phyloP scores from a whole-genome alignment of 1,140 invertebrate species.

The Trichonephila clavipes region DNA sequence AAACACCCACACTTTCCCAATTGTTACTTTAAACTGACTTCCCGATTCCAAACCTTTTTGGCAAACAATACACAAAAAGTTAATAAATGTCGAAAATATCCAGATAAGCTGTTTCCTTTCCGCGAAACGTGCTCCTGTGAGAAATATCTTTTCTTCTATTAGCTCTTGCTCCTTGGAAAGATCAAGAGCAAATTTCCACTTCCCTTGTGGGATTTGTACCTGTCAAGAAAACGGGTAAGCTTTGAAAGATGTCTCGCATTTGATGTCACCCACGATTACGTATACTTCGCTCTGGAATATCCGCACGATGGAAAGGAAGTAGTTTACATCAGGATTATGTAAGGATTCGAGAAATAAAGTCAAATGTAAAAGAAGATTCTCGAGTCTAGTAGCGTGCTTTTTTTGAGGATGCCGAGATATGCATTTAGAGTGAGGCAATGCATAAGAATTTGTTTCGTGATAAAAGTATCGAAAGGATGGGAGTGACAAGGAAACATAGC shows the following conservation, averaged over 20 bases:
- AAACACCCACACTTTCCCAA: too few species aligned
- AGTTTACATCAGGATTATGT: slow-evolving; percentile 13
- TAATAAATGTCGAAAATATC: not conserved
- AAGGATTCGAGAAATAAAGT: not conserved
- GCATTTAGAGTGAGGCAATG: too few species aligned
- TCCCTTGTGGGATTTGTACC: slow-evolving; percentile 5
- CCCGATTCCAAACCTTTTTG: too few species aligned
- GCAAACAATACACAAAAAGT: not conserved
- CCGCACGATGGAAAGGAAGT: not conserved
- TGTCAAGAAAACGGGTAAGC: slow-evolving; percentile 30
- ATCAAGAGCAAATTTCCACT: slow-evolving; percentile 40
- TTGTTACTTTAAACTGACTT: too few species aligned
- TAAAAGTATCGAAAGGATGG: too few species aligned
- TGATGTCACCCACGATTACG: slow-evolving; percentile 15
- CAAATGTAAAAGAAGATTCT: not conserved
- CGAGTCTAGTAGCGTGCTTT: not conserved
- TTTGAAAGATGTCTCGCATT: slow-evolving; percentile 24
- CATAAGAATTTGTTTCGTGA: too few species aligned
- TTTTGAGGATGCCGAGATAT: not conserved
- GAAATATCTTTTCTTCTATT: not conserved
- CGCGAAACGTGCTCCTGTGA: not conserved
- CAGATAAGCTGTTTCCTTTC: not conserved
- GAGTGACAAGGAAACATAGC: too few species aligned
- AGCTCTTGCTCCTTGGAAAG: slow-evolving; percentile 9
- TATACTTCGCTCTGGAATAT: slow-evolving; percentile 3